Percentiles rank a stretch among this genome's conserved stretches.
phyloP scores from a whole-genome alignment of 2,888 invertebrate species.

The Teinopalpus imperialis region DNA sequence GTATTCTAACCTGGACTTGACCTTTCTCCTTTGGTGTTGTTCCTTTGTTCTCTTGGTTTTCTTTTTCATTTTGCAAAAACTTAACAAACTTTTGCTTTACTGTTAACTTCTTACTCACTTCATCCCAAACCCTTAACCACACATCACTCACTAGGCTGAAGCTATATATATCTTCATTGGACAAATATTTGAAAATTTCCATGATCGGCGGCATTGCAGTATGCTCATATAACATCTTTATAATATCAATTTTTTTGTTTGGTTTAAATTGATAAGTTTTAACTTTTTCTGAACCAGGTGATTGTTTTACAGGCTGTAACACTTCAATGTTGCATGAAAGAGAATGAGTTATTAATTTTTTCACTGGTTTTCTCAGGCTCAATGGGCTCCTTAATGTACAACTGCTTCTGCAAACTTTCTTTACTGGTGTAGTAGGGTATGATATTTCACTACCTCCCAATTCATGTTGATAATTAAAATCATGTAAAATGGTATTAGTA shows the following conservation, averaged over 20 bases:
- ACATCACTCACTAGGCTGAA: constrained; percentile 60
- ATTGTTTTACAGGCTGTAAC: constrained; percentile 42
- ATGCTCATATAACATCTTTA: constrained; percentile 54
- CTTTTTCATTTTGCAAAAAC: constrained; percentile 53
- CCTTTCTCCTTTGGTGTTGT: constrained; percentile 38
- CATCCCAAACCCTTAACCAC: constrained; percentile 62
- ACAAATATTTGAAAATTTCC: constrained; percentile 60
- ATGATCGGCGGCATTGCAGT: constrained; percentile 53
- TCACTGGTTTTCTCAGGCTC: constrained; percentile 48
- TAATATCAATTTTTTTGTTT: constrained; percentile 66
- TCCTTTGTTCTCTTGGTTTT: constrained; percentile 62
- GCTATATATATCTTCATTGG: constrained; percentile 63
- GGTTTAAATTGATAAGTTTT: constrained; percentile 44
- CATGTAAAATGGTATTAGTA: constrained; percentile 29
- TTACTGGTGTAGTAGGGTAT: constrained; percentile 69
- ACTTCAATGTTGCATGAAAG: constrained; percentile 59
- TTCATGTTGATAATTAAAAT: constrained; percentile 37
- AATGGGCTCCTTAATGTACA: constrained; percentile 56
- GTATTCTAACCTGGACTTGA: constrained; percentile 41
- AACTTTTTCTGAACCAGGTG: constrained; percentile 23
- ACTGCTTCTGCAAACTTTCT: constrained; percentile 52
- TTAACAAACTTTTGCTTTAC: constrained; percentile 50
- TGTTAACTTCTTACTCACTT: constrained; percentile 47
- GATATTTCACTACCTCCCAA: constrained; percentile 40
- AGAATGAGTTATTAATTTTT: constrained; percentile 62